phyloP scores from a whole-genome alignment of 2,797 vertebrate species.

The Phalanger gymnotis region DNA sequence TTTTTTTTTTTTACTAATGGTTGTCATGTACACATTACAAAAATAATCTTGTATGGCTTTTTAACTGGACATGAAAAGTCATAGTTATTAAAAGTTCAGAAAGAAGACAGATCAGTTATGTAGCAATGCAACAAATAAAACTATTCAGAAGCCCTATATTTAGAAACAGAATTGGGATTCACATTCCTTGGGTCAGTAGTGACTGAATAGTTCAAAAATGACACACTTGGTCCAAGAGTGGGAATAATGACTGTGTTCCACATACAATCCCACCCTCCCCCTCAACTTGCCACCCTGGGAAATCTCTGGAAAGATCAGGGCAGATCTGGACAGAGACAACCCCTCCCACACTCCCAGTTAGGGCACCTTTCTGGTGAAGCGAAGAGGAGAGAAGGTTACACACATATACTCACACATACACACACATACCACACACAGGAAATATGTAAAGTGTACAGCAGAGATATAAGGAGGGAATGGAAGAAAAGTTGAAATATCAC shows the following conservation, averaged over 20 bases:
- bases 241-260: neutral
- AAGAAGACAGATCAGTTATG: slow-evolving; percentile 49
- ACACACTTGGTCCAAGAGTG: accelerated
- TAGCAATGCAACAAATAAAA: slow-evolving; percentile 42
- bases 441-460: neutral
- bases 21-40: slow-evolving; percentile 79
- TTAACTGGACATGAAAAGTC: slow-evolving; percentile 42
- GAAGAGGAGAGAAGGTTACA: neutral
- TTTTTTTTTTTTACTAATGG: slow-evolving; percentile 84
- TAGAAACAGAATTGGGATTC: slow-evolving; percentile 29
- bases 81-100: slow-evolving; percentile 36
- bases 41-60: slow-evolving; percentile 66
- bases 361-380: neutral
- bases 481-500: neutral
- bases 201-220: slow-evolving; percentile 9
- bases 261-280: neutral
- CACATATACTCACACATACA: slow-evolving; percentile 6
- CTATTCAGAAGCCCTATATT: slow-evolving; percentile 34
- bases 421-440: neutral
- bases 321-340: neutral
- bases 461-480: neutral
- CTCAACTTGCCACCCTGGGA: neutral
- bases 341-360: neutral
- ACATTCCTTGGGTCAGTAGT: slow-evolving; percentile 25
- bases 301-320: accelerated